Conservation (phyloP, 2,113 vertebrate genomes). For the Cinclus cinclus region DNA sequence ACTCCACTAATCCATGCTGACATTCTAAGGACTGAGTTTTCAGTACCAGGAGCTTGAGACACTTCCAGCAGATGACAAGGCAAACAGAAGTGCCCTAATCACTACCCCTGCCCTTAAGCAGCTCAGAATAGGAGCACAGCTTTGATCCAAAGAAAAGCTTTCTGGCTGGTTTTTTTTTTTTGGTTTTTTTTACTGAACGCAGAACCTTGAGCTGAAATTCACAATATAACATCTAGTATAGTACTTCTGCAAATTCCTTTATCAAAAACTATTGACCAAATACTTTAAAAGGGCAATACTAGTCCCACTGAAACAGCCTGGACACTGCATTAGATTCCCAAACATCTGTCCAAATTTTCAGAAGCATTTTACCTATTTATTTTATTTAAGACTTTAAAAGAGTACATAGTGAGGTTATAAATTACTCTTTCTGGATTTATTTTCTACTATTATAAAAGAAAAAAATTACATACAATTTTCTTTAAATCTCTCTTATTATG, state of each 20-base stretch:
- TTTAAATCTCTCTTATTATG: not conserved
- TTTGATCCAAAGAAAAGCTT: not conserved
- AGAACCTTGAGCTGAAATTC: not conserved
- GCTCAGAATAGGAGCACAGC: not conserved
- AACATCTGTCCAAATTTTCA: not conserved
- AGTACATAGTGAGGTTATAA: not conserved
- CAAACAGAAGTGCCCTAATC: not conserved
- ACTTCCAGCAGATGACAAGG: not conserved
- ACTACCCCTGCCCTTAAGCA: not conserved
- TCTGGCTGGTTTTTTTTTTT: not conserved
- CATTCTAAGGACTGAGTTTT: not conserved
- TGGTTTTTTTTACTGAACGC: accelerated
- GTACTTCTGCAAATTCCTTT: not conserved
- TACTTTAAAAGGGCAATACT: not conserved
- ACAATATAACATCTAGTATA: not conserved
- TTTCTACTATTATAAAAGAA: not conserved
- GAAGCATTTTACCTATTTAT: not conserved
- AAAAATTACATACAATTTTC: not conserved
- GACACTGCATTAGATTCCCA: not conserved
- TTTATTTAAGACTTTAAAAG: not conserved
- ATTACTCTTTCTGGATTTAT: not conserved
- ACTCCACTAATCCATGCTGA: not conserved
- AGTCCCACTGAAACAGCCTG: not conserved
- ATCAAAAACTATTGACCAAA: not conserved
- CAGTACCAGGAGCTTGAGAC: not conserved